These are phyloP conservation scores for Micromussa lordhowensis DNA, from an alignment of 92 coral and sea anemone genomes.

Conservation along the genomic window DNA sequence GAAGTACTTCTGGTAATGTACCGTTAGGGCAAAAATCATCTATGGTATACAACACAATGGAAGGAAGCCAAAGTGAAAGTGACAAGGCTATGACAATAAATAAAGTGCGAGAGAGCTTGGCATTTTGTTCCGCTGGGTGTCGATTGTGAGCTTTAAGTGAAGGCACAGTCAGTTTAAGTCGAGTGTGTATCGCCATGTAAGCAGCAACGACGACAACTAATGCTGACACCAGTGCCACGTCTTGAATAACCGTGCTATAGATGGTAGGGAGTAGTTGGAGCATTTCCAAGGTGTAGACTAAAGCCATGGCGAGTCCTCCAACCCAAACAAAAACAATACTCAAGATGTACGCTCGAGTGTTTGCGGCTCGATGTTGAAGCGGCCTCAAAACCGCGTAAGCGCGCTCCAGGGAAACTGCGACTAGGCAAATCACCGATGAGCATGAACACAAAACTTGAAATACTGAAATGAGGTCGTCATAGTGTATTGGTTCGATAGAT, in stretches of 20 bases:
- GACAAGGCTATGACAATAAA: conserved; percentile 10
- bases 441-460: not conserved
- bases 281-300: not conserved
- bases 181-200: not conserved
- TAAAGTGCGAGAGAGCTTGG: conserved; percentile 10
- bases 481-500: not conserved
- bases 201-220: not conserved
- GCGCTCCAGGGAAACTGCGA: conserved; percentile 18
- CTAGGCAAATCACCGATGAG: conserved; percentile 6
- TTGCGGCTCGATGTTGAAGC: conserved; percentile 12
- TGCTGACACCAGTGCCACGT: not conserved
- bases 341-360: not conserved
- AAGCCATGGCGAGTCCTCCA: not conserved
- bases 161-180: not conserved
- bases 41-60: not conserved
- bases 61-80: conserved; percentile 20
- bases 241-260: not conserved
- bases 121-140: not conserved
- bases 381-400: conserved; percentile 30
- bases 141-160: conserved; percentile 16
- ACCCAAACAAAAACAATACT: conserved; percentile 7
- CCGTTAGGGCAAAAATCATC: not conserved
- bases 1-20: not conserved
- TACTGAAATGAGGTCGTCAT: not conserved
- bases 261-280: not conserved